Evolutionary conservation across 2,113 vertebrate species (phyloP).

Genomic region (Callipepla squamata): DNA sequence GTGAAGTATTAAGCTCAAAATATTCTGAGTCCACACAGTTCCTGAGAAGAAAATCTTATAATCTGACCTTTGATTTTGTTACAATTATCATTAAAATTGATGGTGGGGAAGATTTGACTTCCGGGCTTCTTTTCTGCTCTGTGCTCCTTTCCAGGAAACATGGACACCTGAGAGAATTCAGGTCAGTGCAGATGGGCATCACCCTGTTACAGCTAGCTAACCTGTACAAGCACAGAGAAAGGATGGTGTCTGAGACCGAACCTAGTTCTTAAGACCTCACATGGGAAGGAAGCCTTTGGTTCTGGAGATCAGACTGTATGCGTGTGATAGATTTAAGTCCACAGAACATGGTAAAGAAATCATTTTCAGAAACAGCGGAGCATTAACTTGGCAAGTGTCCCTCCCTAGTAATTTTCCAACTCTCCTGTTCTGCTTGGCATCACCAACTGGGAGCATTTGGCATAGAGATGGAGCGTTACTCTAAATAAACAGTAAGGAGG

Average conservation of each 20-base stretch:
- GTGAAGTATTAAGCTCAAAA: too few species aligned
- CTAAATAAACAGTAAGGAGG: background rate
- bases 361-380: background rate
- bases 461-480: rapidly evolving
- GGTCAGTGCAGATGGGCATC: background rate
- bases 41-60: too few species aligned
- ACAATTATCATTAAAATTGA: background rate
- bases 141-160: background rate
- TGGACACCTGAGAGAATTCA: background rate
- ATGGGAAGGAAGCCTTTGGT: background rate
- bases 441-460: background rate
- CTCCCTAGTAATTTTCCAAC: background rate
- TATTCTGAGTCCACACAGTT: too few species aligned
- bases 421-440: background rate
- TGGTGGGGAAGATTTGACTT: background rate
- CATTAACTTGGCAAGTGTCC: background rate
- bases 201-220: background rate
- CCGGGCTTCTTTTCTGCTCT: background rate
- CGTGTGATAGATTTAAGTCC: background rate
- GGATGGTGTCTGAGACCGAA: background rate
- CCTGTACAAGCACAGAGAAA: background rate
- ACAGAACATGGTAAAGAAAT: background rate
- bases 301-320: background rate
- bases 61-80: background rate
- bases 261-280: background rate